phyloP scores from a whole-genome alignment of 2,797 vertebrate species.

The Ataeniobius toweri region DNA sequence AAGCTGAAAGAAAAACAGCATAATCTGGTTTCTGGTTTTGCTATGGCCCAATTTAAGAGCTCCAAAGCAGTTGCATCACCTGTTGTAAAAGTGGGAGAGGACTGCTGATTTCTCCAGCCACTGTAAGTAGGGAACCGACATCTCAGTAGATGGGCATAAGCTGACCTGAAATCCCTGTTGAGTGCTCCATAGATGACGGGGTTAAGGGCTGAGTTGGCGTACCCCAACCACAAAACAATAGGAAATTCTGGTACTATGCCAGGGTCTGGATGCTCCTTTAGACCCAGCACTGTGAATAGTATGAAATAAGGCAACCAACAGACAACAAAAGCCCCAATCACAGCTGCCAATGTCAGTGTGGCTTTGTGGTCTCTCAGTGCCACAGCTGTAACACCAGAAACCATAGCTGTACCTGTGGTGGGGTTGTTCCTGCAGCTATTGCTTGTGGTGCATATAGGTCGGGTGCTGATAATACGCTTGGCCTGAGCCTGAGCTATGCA shows the following conservation, averaged over 20 bases:
- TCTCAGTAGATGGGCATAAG: constrained; percentile 85
- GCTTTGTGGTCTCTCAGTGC: constrained; percentile 92
- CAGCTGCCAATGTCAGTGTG: constrained; percentile 88
- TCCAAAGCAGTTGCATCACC: constrained; percentile 36
- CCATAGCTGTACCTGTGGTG: constrained; percentile 36
- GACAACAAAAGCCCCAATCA: constrained; percentile 89
- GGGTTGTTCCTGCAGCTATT: constrained; percentile 53
- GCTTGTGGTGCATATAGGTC: constrained; percentile 62
- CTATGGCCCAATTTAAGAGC: background rate
- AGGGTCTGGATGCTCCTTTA: constrained; percentile 76
- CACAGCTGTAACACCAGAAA: constrained; percentile 71
- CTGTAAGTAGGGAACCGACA: constrained; percentile 58
- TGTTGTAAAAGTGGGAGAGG: constrained; percentile 38
- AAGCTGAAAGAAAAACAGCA: background rate
- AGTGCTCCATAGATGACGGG: constrained; percentile 91
- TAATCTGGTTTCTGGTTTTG: no score
- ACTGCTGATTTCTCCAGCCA: constrained; percentile 35
- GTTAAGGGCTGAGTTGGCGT: constrained; percentile 92
- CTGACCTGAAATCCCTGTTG: constrained; percentile 91
- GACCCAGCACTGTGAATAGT: constrained; percentile 86
- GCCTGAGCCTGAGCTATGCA: constrained; percentile 91
- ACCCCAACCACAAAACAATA: constrained; percentile 92
- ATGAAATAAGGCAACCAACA: constrained; percentile 98
- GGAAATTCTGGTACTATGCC: constrained; percentile 70
- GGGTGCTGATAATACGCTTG: constrained; percentile 83